Evolutionary conservation across 2,797 vertebrate genomes (phyloP).

Genomic region (Pachyuromys duprasi): DNA sequence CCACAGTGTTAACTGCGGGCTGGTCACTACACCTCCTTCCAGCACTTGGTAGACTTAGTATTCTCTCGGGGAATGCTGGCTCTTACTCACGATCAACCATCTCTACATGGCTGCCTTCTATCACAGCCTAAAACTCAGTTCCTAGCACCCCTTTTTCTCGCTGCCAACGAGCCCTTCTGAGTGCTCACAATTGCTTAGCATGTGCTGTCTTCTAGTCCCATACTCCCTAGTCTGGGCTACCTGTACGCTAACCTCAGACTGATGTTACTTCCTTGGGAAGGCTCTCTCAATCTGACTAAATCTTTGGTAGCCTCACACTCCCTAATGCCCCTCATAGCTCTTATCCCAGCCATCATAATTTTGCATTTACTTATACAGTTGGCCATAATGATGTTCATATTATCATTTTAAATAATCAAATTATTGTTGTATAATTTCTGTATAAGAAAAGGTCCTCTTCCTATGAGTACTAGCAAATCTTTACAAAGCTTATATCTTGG

Average conservation of each 20-base stretch:
- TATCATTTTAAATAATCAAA: not conserved
- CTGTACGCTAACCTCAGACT: not conserved
- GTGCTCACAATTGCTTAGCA: not conserved
- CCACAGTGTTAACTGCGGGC: not conserved
- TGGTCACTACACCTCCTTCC: not conserved
- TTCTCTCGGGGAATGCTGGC: not conserved
- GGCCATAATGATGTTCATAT: not conserved
- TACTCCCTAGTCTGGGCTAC: too few species aligned
- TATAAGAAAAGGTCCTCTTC: not conserved
- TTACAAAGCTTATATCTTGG: not conserved
- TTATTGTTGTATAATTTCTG: not conserved
- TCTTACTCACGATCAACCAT: not conserved
- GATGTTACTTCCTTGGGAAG: not conserved
- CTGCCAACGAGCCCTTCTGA: not conserved
- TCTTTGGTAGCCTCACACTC: not conserved
- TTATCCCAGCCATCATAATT: not conserved
- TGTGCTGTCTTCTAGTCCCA: fast-evolving
- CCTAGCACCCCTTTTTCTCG: not conserved
- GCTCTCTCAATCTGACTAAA: not conserved
- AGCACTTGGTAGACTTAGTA: not conserved
- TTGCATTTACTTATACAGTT: not conserved
- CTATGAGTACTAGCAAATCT: not conserved
- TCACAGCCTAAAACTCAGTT: too few species aligned
- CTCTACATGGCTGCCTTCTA: not conserved
- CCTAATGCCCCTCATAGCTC: not conserved